Percentiles rank a stretch among this genome's conserved stretches.
phyloP scores from a whole-genome alignment of 2,888 invertebrate species.

The Diarsia dahlii region DNA sequence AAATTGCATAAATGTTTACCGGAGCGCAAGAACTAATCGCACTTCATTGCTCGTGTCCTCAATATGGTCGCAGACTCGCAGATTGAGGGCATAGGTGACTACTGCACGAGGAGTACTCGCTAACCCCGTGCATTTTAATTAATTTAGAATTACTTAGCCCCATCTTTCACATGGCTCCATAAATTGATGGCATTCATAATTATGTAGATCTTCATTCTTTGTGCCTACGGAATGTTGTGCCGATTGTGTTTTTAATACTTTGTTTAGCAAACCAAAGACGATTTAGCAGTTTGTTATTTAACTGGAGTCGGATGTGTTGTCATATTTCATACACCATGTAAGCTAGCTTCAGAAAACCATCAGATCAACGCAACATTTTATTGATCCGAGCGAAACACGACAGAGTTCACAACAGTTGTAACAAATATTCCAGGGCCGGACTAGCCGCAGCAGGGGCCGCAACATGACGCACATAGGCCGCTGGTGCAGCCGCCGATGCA shows the following conservation, averaged over 20 bases:
- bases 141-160: no score
- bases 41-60: no score
- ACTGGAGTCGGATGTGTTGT: background rate
- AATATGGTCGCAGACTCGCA: no score
- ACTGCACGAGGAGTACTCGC: no score
- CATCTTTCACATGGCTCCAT: no score
- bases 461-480: conserved; percentile 82
- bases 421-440: conserved; percentile 14
- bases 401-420: background rate
- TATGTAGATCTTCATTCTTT: background rate
- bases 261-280: background rate
- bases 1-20: no score
- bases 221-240: background rate
- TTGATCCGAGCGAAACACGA: background rate
- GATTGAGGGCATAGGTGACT: no score
- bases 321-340: background rate
- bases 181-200: background rate
- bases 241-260: background rate
- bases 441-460: conserved; percentile 81
- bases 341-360: background rate
- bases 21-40: no score
- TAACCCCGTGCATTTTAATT: no score
- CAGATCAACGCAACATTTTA: conserved; percentile 45
- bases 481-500: conserved; percentile 85
- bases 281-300: background rate